Evolutionary conservation across 2,888 invertebrate genomes (phyloP), one percentile per base, ranked within the genome.

Genomic region (Galerucella pusilla): DNA sequence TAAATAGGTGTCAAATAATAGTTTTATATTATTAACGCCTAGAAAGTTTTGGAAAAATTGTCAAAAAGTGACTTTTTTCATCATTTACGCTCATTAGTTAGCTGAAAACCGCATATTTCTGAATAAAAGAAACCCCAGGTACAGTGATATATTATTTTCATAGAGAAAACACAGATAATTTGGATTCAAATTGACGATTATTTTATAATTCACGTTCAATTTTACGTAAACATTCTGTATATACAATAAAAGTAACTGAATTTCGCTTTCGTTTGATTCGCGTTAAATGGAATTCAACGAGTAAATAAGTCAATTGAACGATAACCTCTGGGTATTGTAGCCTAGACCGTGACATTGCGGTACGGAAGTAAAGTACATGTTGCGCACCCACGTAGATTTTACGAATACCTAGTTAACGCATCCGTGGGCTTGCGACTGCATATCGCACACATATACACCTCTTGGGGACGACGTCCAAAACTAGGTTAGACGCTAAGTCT

Each of bases 401-500:
- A 46, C n/a, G 20, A 59, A 63, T 66, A 66, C 66, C 72, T 72
- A 72, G 66, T 73, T 61, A 74, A 72, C 75, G 72, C 75, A 70
- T 71, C 69, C 74, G 71, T 69, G 75, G 73, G 54, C 73, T 74
- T 75, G 66, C 75, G 79, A 73, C 76, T 84, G 82, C 85, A 85
- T 85, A 85, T 84, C 84, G 85, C 85, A 85, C 82, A 46, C 42
- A 61, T 49, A 59, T 68, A 57, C 42, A 68, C 46, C 45, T 65
- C 46, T 11, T 68, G 59, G 59, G 66, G 66, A 78, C 79, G 80
- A 78, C 80, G 73, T 74, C 80, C 74, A 80, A 85, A 87, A 86
- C 85, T 86, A 87, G 87, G 87, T 88, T 87, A 87, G 82, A 80
- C 84, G 84, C 85, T 83, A 83, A 84, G 82, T 83, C 84, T 84